Percentiles rank a stretch among this genome's conserved stretches.
phyloP scores from a whole-genome alignment of 1,140 invertebrate genomes.

The Tetraneura akinire region DNA sequence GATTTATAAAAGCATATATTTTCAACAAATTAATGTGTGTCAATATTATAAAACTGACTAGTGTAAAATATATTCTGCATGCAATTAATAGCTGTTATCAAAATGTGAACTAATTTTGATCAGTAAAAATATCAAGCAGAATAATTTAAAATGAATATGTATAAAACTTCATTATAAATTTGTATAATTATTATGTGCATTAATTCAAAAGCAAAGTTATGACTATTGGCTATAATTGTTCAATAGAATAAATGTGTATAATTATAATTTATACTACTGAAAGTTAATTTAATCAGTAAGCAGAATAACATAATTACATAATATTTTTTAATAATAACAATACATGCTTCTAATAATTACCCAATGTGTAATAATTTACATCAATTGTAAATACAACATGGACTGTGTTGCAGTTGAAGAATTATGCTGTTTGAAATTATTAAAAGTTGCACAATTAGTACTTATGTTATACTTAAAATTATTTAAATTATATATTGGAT shows the following conservation, averaged over 20 bases:
- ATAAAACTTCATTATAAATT: neutral
- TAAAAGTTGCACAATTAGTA: too few relatives aligned
- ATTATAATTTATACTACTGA: neutral
- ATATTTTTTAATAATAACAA: constrained; percentile 11
- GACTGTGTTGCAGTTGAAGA: too few relatives aligned
- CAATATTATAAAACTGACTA: too few relatives aligned
- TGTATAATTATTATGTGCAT: neutral
- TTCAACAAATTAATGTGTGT: too few relatives aligned
- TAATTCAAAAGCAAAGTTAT: constrained; percentile 10
- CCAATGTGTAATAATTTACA: neutral
- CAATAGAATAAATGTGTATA: constrained; percentile 4
- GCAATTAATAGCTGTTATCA: constrained; percentile 11
- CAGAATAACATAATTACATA: neutral
- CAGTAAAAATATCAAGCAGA: too few relatives aligned
- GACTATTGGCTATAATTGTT: constrained; percentile 1
- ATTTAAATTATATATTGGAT: too few relatives aligned
- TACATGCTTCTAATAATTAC: constrained; percentile 11
- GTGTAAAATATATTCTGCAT: constrained; percentile 26
- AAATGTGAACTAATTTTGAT: constrained; percentile 18
- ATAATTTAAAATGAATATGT: neutral
- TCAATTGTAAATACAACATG: neutral
- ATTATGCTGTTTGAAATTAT: too few relatives aligned
- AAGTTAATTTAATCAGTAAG: neutral
- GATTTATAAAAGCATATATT: constrained; percentile 13
- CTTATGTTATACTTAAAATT: too few relatives aligned